A percentile compares a stretch with the other conserved stretches of the same genome.
Conservation (phyloP, 2,113 vertebrate species). For the Neolamprologus devosi region DNA sequence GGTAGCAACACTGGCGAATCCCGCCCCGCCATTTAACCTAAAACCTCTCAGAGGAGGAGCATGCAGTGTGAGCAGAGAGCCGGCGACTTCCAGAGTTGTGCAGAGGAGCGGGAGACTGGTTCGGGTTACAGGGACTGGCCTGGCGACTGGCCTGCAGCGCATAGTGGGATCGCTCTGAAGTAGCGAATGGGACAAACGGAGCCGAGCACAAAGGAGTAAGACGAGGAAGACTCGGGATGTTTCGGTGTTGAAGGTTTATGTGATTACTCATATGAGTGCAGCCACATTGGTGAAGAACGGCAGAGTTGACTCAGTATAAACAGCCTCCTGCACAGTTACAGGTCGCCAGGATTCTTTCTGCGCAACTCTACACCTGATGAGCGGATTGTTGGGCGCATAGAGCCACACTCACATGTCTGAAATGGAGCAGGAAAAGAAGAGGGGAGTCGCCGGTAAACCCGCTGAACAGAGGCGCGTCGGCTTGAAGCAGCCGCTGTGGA, state of each 20-base stretch:
- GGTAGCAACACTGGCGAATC: constrained; percentile 48
- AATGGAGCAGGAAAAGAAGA: constrained; percentile 58
- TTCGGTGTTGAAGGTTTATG: background rate
- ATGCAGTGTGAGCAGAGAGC: constrained; percentile 31
- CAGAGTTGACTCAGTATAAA: background rate
- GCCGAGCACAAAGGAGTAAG: constrained; percentile 3
- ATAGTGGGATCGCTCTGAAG: background rate
- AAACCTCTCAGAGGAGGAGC: constrained; percentile 67
- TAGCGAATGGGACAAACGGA: constrained; percentile 15
- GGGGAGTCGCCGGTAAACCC: background rate
- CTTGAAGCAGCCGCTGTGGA: constrained; percentile 23
- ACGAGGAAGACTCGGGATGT: background rate
- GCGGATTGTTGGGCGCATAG: constrained; percentile 5
- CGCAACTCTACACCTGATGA: background rate
- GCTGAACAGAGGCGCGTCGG: constrained; percentile 18
- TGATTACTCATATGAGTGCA: background rate
- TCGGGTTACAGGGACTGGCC: constrained; percentile 59
- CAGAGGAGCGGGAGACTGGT: background rate
- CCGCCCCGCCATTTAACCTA: constrained; percentile 65
- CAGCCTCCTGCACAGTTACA: background rate
- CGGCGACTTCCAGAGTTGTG: constrained; percentile 9
- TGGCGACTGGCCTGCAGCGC: constrained; percentile 17
- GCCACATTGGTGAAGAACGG: background rate
- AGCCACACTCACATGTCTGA: background rate
- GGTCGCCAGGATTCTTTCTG: background rate